phyloP scores from a whole-genome alignment of 2,113 vertebrate genomes.

The Carollia perspicillata region DNA sequence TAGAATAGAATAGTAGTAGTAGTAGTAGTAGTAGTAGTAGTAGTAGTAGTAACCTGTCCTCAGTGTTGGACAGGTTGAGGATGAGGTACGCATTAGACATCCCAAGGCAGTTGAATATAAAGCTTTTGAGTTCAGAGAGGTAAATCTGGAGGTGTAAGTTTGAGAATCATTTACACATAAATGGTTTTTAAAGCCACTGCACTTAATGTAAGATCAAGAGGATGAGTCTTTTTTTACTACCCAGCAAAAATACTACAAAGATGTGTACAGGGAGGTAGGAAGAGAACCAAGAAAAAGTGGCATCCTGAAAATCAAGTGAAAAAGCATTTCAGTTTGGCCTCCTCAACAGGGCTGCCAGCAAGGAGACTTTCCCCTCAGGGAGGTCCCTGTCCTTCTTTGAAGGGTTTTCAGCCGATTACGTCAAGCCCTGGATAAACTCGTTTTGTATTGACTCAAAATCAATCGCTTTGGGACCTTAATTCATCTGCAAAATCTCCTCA shows the following conservation, averaged over 20 bases:
- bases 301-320: background rate
- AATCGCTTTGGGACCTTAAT: background rate
- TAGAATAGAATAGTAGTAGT: too few relatives aligned
- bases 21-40: too few relatives aligned
- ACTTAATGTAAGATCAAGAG: background rate
- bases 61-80: background rate
- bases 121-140: background rate
- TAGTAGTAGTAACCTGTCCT: too few relatives aligned
- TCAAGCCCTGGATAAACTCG: background rate
- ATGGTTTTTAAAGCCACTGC: background rate
- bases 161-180: background rate
- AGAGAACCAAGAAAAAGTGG: background rate
- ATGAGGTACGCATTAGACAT: background rate
- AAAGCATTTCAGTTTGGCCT: background rate
- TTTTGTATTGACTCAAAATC: constrained; percentile 34
- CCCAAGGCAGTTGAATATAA: background rate
- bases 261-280: background rate
- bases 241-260: background rate
- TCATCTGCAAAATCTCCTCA: background rate
- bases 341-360: background rate
- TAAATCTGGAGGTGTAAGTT: background rate
- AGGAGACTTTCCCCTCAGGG: background rate
- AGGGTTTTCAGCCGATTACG: background rate
- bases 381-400: background rate
- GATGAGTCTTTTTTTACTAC: background rate